phyloP scores from a whole-genome alignment of 2,797 vertebrate species.

The Diglossa cyanea region DNA sequence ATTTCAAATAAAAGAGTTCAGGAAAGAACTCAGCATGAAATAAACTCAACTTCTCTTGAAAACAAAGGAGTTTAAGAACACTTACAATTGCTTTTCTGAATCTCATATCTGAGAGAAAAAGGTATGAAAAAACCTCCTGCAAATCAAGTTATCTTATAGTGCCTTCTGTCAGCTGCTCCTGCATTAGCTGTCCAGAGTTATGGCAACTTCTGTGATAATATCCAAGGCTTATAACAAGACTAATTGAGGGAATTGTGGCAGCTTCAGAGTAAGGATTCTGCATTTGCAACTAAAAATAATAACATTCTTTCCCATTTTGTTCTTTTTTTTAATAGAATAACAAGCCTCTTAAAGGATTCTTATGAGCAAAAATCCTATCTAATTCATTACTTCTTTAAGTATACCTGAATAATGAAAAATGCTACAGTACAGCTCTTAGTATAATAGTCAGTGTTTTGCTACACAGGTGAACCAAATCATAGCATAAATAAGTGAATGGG shows the following conservation, averaged over 20 bases:
- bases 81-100: background rate
- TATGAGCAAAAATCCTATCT: background rate
- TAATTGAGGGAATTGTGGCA: background rate
- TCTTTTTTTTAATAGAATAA: background rate
- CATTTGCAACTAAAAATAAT: background rate
- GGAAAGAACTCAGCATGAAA: background rate
- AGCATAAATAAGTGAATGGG: background rate
- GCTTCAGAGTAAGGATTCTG: background rate
- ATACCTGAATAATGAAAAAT: background rate
- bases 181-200: background rate
- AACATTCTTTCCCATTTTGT: background rate
- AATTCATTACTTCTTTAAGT: background rate
- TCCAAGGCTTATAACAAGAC: background rate
- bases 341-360: background rate
- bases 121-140: background rate
- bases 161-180: background rate
- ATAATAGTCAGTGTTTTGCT: background rate
- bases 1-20: background rate
- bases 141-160: background rate
- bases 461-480: background rate
- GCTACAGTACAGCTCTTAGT: background rate
- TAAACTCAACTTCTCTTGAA: background rate
- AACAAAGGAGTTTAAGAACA: background rate
- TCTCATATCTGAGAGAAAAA: background rate
- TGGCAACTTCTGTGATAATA: background rate